A percentile compares a stretch with the other conserved stretches of the same genome.
phyloP scores from a whole-genome alignment of 2,888 invertebrate species.

The Parnassius mnemosyne region DNA sequence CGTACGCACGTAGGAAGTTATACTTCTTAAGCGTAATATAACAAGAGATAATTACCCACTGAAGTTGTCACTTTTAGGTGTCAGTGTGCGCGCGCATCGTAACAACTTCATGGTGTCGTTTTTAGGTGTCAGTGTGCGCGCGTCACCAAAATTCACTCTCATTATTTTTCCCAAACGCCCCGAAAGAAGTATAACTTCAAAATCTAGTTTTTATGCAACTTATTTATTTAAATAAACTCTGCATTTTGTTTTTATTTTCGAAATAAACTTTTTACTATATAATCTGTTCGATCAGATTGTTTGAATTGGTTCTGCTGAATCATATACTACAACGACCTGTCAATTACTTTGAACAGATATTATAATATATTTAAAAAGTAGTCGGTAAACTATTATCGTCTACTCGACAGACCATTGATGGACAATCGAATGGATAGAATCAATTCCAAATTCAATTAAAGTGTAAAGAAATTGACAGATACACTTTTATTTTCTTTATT shows the following conservation, averaged over 20 bases:
- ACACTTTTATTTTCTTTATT: slow-evolving; percentile 2
- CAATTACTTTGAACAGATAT: slow-evolving; percentile 14
- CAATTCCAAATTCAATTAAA: not conserved
- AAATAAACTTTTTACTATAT: slow-evolving; percentile 6
- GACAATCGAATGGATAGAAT: slow-evolving; percentile 17
- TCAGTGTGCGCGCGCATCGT: no score
- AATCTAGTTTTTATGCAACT: no score
- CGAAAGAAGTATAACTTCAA: no score
- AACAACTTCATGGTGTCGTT: no score
- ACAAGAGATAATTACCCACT: no score
- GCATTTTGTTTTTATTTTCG: slow-evolving; percentile 6
- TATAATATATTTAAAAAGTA: slow-evolving; percentile 3
- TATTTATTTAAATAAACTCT: no score
- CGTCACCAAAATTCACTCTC: no score
- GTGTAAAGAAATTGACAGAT: slow-evolving; percentile 1
- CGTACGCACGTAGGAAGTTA: no score
- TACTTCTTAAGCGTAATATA: no score
- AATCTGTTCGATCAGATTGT: slow-evolving; percentile 4
- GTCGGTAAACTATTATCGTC: slow-evolving; percentile 9
- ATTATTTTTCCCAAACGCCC: no score
- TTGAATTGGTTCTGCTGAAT: slow-evolving; percentile 17
- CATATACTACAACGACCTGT: slow-evolving; percentile 20
- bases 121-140: no score
- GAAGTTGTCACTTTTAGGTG: no score
- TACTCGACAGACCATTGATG: slow-evolving; percentile 7